Evolutionary conservation across 2,888 invertebrate species (phyloP), one percentile per base, ranked within the genome.

Genomic region (Macrosiphum euphorbiae): DNA sequence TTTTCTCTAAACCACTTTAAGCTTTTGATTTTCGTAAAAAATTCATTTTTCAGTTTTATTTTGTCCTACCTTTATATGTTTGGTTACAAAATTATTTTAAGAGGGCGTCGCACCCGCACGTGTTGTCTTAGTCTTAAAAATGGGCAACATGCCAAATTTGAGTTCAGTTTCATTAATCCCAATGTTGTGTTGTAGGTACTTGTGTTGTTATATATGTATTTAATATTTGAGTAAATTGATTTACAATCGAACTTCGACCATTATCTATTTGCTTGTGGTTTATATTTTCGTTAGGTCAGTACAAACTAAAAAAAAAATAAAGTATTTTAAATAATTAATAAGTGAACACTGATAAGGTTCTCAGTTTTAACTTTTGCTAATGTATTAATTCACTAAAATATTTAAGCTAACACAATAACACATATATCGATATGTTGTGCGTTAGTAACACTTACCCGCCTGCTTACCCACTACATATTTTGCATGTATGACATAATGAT

Each of bases 41-140:
- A 28, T 28, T 28, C 8, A 28, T 58, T 52, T 52, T 3, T 52
- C 4, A 20, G 20, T 16, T 52, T 52, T 52, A 52, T 52, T 52
- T 52, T 16, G 55, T 24, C 55, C 24, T 24, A 55, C 20, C 55
- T 67, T n/a, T 67, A 67, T 35, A 1, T 5, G 16, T n/a, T 67
- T 67, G 16, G 67, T 67, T 67, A 16, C n/a, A n/a, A n/a, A 67
- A 5, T 67, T n/a, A n/a, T n/a, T 67, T 67, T 35, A 67, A 67
- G 4, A n/a, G 28, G 3, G n/a, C 4, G 0, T 67, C 13, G n/a
- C n/a, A n/a, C 0, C 13, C 7, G 4, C 16, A n/a, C n/a, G n/a
- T 16, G 16, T 78, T 20, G 16, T 35, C 16, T 67, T 13, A 3
- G 13, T n/a, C 13, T 35, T 20, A 78, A 20, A 20, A 20, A 78